Evolutionary conservation across 2,113 vertebrate genomes (phyloP), one percentile per base, ranked within the genome.

Genomic region (Amblyopsis rosae): DNA sequence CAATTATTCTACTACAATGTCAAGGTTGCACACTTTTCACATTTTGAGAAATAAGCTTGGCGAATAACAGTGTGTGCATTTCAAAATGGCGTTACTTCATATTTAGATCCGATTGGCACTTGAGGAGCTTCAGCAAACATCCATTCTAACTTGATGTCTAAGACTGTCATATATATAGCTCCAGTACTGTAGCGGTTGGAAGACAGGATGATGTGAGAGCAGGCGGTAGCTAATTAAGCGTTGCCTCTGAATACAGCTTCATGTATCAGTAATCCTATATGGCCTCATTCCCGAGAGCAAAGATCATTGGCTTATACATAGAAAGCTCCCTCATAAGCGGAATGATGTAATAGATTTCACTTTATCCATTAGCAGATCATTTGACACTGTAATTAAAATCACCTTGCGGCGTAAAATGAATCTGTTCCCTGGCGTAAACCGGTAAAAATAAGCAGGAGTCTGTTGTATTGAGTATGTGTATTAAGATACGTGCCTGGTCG

Each of bases 381-480:
- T 90, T 89, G 86, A 90, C 90, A 86, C 68, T 88, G 89, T 92
- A 90, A 92, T 92, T 91, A 91, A 90, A 90, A 90, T 88, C 82
- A 90, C 83, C 84, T 90, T 61, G 16, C 71, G 63, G 75, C 76
- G 76, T 82, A 83, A 83, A 88, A 89, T 88, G 75, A 86, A 90
- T 90, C 86, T 88, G 84, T 89, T 85, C 81, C 71, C 72, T 64
- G 0, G 62, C 76, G 80, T 70, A 59, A 62, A 56, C 75, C 73
- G 80, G 88, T 66, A 84, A 87, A 26, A 81, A 88, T 83, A 86
- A 87, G 82, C 76, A 73, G 67, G 63, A 57, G 76, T 62, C 80
- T n/a, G 59, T 58, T 83, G 26, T 72, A 64, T 59, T 54, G 77
- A 67, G 67, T 65, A 69, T 80, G 66, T 16, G 69, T 75, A 78